Base-by-base conservation (phyloP, 2,888 invertebrate genomes). In the Hoplodrina blanda region DNA sequence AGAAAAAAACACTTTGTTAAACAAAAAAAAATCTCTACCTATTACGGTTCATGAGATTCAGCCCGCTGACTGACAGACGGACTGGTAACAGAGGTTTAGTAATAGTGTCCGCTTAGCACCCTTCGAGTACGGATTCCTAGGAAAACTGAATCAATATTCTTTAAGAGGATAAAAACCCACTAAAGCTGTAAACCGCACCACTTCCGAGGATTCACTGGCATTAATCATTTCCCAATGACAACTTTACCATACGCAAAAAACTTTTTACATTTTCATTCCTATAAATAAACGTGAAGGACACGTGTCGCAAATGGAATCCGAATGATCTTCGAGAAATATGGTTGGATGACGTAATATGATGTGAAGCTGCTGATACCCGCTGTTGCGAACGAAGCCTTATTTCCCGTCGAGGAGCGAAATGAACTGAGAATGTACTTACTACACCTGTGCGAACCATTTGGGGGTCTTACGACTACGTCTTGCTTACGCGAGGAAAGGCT, bases 221-320 rank as follows among this genome's bases (percentile, higher is more conserved):
- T 68, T 73, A 78, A 77, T 68, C 75, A 61, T 49, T 64, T 30
- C 19, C 11, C 37, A 33, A 62, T 68, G 68, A 69, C 64, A 77
- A 68, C 79, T 61, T 73, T 53, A 52, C 68, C 52, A 56, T 65
- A 65, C 37, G 33, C 30, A 49, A 49, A 65, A 66, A 60, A 59
- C 53, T 53, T 55, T 64, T 60, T 57, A 55, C 63, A 63, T 73
- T 75, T 73, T 57, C 52, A 50, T 60, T 64, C 46, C 62, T 69
- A 71, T 73, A 69, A 65, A 65, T 81, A 69, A 69, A 82, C 37
- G 41, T 74, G 67, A 73, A 67, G 53, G 69, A 69, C 65, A 76
- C 62, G 62, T 71, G 81, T 72, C 67, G 55, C 73, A 76, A 68
- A 83, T 76, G 69, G 71, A 71, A 80, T 72, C 61, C 54, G 25